These are phyloP conservation scores for Corythornis madagascariensis DNA, from an alignment of 2,113 vertebrate genomes.

Conservation along the genomic window DNA sequence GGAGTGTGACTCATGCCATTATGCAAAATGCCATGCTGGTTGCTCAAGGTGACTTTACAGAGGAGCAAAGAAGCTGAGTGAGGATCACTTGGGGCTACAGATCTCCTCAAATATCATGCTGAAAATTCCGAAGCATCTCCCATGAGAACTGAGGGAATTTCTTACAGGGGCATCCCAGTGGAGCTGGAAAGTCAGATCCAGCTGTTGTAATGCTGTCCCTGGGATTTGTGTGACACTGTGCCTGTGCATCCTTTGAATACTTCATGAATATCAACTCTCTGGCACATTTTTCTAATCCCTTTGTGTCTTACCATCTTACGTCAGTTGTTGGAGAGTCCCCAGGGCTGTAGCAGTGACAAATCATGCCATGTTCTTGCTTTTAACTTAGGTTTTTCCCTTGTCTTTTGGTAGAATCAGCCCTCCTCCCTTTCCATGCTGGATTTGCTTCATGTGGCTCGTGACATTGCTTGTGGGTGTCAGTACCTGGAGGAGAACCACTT, in stretches of 20 bases:
- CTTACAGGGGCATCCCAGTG: not conserved
- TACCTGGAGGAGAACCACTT: constrained; percentile 99
- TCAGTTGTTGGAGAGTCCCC: not conserved
- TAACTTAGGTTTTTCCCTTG: not conserved
- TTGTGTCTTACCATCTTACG: not conserved
- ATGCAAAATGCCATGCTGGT: constrained; percentile 16
- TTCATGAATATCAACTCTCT: not conserved
- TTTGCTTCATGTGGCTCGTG: constrained; percentile 91
- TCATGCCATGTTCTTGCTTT: not conserved
- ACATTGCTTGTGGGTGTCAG: constrained; percentile 96
- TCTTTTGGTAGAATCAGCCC: constrained; percentile 84
- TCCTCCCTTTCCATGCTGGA: constrained; percentile 96
- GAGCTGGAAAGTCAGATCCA: not conserved
- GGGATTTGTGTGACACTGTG: not conserved
- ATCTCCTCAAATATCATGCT: not conserved
- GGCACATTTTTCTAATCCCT: not conserved
- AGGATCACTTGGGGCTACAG: not conserved
- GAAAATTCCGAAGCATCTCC: not conserved
- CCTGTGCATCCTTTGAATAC: not conserved
- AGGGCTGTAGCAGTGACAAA: accelerated
- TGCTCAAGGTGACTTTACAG: constrained; percentile 40
- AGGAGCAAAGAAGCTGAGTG: not conserved
- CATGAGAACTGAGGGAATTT: not conserved
- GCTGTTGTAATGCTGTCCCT: not conserved
- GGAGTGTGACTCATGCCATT: constrained; percentile 39